Evolutionary conservation across 2,113 vertebrate species (phyloP), one percentile per base, ranked within the genome.

Genomic region (Phalacrocorax aristotelis): DNA sequence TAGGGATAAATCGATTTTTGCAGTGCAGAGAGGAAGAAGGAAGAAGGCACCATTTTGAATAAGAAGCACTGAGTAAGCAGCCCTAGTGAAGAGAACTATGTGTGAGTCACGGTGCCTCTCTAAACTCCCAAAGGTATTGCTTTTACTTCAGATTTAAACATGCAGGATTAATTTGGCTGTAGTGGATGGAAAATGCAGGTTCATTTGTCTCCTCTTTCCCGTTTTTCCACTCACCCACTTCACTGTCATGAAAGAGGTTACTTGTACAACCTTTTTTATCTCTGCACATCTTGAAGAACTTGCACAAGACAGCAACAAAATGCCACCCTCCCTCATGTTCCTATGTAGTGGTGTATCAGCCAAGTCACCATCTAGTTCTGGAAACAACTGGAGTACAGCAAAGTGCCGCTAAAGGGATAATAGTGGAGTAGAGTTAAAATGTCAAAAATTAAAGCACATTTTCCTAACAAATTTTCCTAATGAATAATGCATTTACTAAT

Each of bases 401-500:
- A 51, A 89, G 61, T 57, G 46, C 36, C 32, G 36, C 46, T 65
- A 6, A 92, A 85, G 25, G 40, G 54, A 48, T 57, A 83, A 62
- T 26, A 77, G 66, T 40, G 90, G 46, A 92, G 30, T 77, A 89
- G 22, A 58, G 77, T 15, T 54, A 85, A 93, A 92, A 72, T 32
- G 27, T 57, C 55, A 62, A 79, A 84, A 96, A 95, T 96, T 87
- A 94, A 69, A 30, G 83, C 91, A 89, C 83, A 86, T 92, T 95
- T 88, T 93, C n/a, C 68, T 72, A 92, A 87, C 92, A 86, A 93
- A 82, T 92, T 95, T 91, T 79, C 52, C 66, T 82, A 91, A 95
- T 96, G 95, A 91, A 97, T 95, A 95, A 97, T 96, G 65, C 83
- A 95, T 93, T 96, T 93, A 54, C 84, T 96, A 94, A 97, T 96